These are phyloP conservation scores for Tachysurus fulvidraco DNA, from an alignment of 2,113 vertebrate species.

Conservation along the genomic window DNA sequence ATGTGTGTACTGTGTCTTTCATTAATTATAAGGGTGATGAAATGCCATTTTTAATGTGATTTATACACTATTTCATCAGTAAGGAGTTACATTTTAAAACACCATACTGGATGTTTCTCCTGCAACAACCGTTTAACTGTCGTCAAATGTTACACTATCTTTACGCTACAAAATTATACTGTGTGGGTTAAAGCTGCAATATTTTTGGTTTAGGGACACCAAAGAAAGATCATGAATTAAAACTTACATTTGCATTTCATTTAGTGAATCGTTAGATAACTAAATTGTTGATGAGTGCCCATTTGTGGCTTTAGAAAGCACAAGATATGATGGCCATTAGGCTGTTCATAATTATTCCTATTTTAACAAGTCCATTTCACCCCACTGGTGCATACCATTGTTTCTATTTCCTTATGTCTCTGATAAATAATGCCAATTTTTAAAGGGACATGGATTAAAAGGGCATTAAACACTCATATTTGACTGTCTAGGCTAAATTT, in stretches of 20 bases:
- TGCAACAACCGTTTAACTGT: slow-evolving; percentile 1
- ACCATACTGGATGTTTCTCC: slow-evolving; percentile 16
- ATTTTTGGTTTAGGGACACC: background rate
- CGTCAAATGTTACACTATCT: background rate
- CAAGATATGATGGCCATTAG: slow-evolving; percentile 23
- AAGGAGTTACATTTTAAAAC: slow-evolving; percentile 37
- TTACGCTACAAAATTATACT: background rate
- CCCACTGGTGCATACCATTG: too few relatives aligned
- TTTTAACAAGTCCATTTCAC: slow-evolving; percentile 32
- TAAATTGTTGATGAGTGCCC: background rate
- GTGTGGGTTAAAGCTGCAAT: background rate
- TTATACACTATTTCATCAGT: slow-evolving; percentile 49
- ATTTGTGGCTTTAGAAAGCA: slow-evolving; percentile 8
- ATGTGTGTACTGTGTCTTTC: slow-evolving; percentile 37
- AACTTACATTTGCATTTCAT: background rate
- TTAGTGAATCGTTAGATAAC: background rate
- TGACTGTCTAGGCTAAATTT: slow-evolving; percentile 9
- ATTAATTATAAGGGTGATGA: slow-evolving; percentile 49
- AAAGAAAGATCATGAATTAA: background rate
- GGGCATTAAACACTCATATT: background rate
- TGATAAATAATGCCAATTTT: slow-evolving; percentile 21
- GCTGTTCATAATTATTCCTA: slow-evolving; percentile 13
- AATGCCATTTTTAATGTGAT: slow-evolving; percentile 54
- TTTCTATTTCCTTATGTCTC: slow-evolving; percentile 12
- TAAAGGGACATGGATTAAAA: background rate